Base-by-base conservation (phyloP, 2,888 invertebrate species). In the Phortica okadai region DNA sequence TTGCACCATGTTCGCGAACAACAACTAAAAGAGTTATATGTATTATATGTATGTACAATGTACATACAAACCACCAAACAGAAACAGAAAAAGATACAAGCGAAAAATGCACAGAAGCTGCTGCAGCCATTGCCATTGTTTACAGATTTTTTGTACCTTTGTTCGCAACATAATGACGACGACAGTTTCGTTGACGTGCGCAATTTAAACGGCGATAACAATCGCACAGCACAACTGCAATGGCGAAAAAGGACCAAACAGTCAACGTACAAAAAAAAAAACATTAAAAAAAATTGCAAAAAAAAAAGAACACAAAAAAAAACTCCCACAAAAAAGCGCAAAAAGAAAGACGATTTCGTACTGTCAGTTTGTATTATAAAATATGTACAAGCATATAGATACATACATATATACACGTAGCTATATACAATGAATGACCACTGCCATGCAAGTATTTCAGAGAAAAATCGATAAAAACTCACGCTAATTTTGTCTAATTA, bases 141-240 rank as follows among this genome's bases (percentile, higher is more conserved):
- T 73, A 42, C 73, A 59, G 73, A 59, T 59, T 73, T 59, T 14
- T 73, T 73, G 41, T 59, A 66, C 41, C 66, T 42, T 50, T 73
- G 73, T 73, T 58, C 64, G 64, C 75, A 70, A 69, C 75, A 75
- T 75, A 75, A 75, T 82, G 82, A 81, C 78, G 82, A 79, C 83
- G 83, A 84, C 83, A 84, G 82, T 84, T 81, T 82, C 82, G 81
- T 82, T 84, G 84, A 84, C 82, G 83, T 83, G 83, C 82, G 82
- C 84, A 83, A 84, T 84, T 84, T 84, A 84, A 84, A 82, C 83
- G 77, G 80, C 81, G 84, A 84, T 83, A 84, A 83, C 82, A 83
- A 84, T 84, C 84, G 82, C 75, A 67, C 79, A 41, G 73, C 21
- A 21, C 73, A 25, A 73, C 41, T 11, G 16, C 42, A 44, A 16